These are phyloP conservation scores for Trichonephila inaurata DNA, from an alignment of 1,140 invertebrate species.

Conservation along the genomic window DNA sequence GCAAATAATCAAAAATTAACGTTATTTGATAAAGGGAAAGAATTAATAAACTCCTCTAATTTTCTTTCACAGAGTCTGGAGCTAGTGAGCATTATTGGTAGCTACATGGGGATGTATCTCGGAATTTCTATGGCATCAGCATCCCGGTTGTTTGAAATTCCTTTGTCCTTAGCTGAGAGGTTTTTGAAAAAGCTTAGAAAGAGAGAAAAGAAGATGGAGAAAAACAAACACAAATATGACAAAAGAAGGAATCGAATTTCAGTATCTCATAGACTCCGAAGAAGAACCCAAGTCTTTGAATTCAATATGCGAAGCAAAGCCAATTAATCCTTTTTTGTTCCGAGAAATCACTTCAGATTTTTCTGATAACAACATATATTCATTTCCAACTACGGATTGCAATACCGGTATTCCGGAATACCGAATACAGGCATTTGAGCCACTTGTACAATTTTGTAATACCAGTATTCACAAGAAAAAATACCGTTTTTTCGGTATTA, in stretches of 20 bases:
- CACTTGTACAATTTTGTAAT: too few relatives aligned
- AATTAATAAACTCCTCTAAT: neutral
- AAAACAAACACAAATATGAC: neutral
- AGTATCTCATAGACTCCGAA: neutral
- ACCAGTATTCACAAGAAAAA: too few relatives aligned
- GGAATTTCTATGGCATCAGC: neutral
- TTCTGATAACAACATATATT: too few relatives aligned
- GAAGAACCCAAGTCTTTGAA: neutral
- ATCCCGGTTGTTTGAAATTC: neutral
- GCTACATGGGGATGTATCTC: neutral
- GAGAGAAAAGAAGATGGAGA: neutral
- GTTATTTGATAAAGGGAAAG: neutral
- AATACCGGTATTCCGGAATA: too few relatives aligned
- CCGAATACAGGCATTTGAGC: too few relatives aligned
- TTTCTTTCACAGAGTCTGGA: neutral
- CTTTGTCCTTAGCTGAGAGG: neutral
- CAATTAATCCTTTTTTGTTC: too few relatives aligned
- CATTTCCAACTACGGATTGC: too few relatives aligned
- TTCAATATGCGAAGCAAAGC: neutral
- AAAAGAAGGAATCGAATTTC: neutral
- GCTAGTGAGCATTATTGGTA: neutral
- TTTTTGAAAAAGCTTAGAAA: neutral
- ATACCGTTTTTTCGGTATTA: too few relatives aligned
- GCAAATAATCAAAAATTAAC: neutral
- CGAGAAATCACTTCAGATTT: too few relatives aligned